Percentiles rank a stretch among this genome's conserved stretches.
Evolutionary conservation across 2,797 vertebrate species (phyloP).

Genomic region (Scolopax rusticola): DNA sequence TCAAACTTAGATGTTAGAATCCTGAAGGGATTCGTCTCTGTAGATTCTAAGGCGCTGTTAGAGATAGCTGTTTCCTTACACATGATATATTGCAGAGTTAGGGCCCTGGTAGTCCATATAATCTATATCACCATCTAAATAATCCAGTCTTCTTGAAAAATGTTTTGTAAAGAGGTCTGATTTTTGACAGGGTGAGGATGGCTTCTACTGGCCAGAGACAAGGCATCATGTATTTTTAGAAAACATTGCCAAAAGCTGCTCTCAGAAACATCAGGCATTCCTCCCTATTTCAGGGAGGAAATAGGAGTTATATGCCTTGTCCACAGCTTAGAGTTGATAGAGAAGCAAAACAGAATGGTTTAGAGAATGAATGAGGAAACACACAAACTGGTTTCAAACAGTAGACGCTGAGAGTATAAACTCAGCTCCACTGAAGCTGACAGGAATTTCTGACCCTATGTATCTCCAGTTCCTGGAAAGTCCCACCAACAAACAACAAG

Average conservation of each 20-base stretch:
- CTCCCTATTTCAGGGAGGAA: background rate
- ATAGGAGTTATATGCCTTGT: background rate
- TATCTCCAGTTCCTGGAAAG: conserved; percentile 65
- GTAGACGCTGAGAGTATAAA: background rate
- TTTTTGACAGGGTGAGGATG: background rate
- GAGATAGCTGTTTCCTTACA: background rate
- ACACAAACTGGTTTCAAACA: background rate
- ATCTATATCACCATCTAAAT: background rate
- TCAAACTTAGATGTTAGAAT: background rate
- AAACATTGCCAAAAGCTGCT: background rate
- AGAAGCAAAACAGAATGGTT: background rate
- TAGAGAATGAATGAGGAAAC: background rate
- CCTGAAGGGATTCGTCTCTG: background rate
- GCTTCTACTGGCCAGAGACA: background rate
- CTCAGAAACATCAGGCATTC: background rate
- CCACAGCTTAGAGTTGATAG: background rate
- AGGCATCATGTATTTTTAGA: background rate
- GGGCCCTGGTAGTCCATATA: background rate
- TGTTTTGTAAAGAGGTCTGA: background rate
- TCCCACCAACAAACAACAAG: conserved; percentile 34
- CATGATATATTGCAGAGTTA: background rate
- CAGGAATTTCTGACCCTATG: conserved; percentile 49
- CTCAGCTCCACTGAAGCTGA: background rate
- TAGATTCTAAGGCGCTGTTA: background rate
- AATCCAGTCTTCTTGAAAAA: background rate